Evolutionary conservation across 2,113 vertebrate genomes (phyloP).

Genomic region (Chionodraco myersi): DNA sequence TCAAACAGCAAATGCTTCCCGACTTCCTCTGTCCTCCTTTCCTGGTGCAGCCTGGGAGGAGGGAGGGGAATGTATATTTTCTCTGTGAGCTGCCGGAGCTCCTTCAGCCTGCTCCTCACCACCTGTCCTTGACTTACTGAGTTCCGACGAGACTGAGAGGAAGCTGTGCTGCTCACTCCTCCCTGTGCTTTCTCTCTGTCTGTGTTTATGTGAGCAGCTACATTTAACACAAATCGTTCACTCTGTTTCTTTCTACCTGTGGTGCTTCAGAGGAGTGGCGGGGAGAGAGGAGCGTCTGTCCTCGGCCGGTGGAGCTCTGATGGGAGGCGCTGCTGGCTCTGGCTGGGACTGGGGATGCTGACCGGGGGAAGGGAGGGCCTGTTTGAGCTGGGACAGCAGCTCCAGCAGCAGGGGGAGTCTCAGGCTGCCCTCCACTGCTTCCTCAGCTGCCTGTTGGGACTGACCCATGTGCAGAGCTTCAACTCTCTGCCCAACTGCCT

Average conservation of each 20-base stretch:
- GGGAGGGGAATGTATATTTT: slow-evolving; percentile 77
- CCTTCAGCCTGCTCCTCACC: slow-evolving; percentile 68
- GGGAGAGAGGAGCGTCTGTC: slow-evolving; percentile 49
- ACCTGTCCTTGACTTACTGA: slow-evolving; percentile 77
- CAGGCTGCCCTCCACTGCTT: slow-evolving; percentile 86
- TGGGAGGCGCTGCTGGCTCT: slow-evolving; percentile 76
- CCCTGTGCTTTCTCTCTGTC: slow-evolving; percentile 21
- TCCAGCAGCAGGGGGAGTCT: slow-evolving; percentile 86
- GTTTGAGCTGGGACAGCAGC: slow-evolving; percentile 86
- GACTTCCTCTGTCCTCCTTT: slow-evolving; percentile 81
- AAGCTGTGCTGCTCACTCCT: slow-evolving; percentile 42
- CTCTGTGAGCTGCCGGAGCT: slow-evolving; percentile 68
- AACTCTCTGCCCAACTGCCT: slow-evolving; percentile 86
- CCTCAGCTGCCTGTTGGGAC: slow-evolving; percentile 85
- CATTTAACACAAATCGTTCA: slow-evolving; percentile 9
- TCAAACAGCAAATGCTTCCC: slow-evolving; percentile 68
- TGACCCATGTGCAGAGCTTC: slow-evolving; percentile 86
- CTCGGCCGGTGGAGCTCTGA: slow-evolving; percentile 70
- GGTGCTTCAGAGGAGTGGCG: slow-evolving; percentile 52
- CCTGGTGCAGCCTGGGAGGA: slow-evolving; percentile 76
- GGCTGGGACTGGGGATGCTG: slow-evolving; percentile 84
- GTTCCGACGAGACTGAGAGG: slow-evolving; percentile 48
- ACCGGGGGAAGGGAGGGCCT: slow-evolving; percentile 85
- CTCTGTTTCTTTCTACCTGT: slow-evolving; percentile 54
- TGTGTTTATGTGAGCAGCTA: slow-evolving; percentile 45